Evolutionary conservation across 2,888 invertebrate genomes (phyloP), one percentile per base, ranked within the genome.

Genomic region (Cephus pygmeus): DNA sequence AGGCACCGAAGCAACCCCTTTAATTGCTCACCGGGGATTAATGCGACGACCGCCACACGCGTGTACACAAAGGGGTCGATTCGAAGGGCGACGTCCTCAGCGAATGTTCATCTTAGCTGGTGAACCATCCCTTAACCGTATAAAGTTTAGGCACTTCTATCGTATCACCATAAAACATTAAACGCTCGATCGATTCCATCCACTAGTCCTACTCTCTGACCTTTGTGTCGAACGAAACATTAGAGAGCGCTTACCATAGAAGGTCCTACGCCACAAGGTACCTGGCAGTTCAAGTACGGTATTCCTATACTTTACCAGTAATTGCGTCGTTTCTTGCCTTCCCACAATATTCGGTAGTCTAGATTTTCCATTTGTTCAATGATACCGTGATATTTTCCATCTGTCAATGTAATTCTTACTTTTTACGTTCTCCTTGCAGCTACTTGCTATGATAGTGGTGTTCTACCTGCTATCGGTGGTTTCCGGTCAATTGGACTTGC

Each of bases 401-500:
- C 23, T 1, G 15, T 31, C 34, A 56, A 56, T 56, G 12, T 33
- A 76, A 68, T 15, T 79, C 56, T n/a, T n/a, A 11, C 23, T 69
- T 34, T 23, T 31, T 56, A 68, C 34, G 9, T 77, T 80, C 71
- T 73, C 80, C 81, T 75, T 36, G 12, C 11, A 71, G 71, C 71
- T 71, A 3, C 12, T 71, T 3, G 71, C 71, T 11, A 31, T 71
- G 71, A 34, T 30, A 35, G 34, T n/a, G 9, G 9, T 30, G 40
- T 56, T 86, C 2, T 40, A 86, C 56, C 30, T 88, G 4, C 79
- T 83, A 12, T 77, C 86, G 4, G 35, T 81, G 33, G 87, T 82
- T 11, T 83, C 84, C 35, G 82, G 87, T 34, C 91, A 91, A 75
- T 79, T 91, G 83, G 90, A 91, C 76, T 80, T 91, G 12, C 90